Base-by-base conservation (phyloP, 2,888 invertebrate species). In the Mimas tiliae region DNA sequence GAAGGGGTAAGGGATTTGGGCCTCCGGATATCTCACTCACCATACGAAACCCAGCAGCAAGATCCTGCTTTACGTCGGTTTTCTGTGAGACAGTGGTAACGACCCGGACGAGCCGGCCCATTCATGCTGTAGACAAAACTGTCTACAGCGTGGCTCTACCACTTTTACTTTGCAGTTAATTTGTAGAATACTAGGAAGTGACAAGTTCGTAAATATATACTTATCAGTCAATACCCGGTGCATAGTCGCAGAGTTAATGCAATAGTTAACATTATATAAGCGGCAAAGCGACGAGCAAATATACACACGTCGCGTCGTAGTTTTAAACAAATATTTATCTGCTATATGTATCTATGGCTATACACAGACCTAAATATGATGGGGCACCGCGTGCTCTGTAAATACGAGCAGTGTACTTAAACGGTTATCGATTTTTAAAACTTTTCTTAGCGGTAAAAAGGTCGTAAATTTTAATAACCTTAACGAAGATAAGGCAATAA, bases 141-240 rank as follows among this genome's bases (percentile, higher is more conserved):
- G 27, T 27, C 2, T 27, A 27, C 27, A 27, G 27, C 4, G 27
- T 27, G 27, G 27, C 27, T 27, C 27, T 27, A 27, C 4, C 1
- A 27, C 27, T 27, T 27, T 27, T 27, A 27, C 4, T 4, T n/a
- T n/a, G n/a, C n/a, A n/a, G n/a, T n/a, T 27, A 27, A 1, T 27
- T 27, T 27, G 27, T 4, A 27, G 4, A 27, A 27, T 11, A 45
- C 8, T n/a, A 6, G 6, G 48, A 50, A 42, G 16, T 19, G 19
- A 12, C 58, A 19, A 12, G 42, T 42, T 19, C 6, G 4, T 14
- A 45, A 1, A 34, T 12, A 16, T 1, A 19, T 11, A 19, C 42
- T 58, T 58, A 58, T 58, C 58, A 58, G 58, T 42, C 58, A 58
- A 12, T 38, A 19, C 19, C 58, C 12, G 6, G 6, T 58, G 58